Conservation (phyloP, 2,113 vertebrate species). For the Vulpes ferrilata region DNA sequence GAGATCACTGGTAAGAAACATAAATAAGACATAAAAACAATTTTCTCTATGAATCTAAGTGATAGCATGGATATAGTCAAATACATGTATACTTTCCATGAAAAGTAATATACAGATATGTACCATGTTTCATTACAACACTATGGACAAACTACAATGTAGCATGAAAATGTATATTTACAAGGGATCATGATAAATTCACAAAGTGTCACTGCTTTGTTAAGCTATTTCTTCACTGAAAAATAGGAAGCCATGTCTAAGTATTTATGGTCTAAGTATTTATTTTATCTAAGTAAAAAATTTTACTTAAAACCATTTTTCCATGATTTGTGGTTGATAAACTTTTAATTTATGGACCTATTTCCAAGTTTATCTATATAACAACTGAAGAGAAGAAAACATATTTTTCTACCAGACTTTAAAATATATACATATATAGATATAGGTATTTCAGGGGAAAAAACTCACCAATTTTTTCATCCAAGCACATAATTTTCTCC, state of each 20-base stretch:
- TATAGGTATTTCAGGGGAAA: background rate
- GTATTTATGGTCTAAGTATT: background rate
- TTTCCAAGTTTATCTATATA: slow-evolving; percentile 17
- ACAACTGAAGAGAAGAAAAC: slow-evolving; percentile 41
- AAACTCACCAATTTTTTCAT: slow-evolving; percentile 89
- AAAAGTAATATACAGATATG: slow-evolving; percentile 1
- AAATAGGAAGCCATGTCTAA: slow-evolving; percentile 55
- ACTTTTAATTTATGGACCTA: slow-evolving; percentile 9
- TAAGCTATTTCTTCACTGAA: slow-evolving; percentile 25
- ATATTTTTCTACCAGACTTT: background rate
- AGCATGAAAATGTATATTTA: slow-evolving; percentile 12
- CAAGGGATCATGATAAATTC: slow-evolving; percentile 49
- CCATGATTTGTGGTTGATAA: slow-evolving; percentile 11
- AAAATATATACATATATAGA: background rate
- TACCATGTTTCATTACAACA: background rate
- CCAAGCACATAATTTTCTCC: slow-evolving; percentile 88
- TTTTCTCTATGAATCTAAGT: slow-evolving; percentile 35
- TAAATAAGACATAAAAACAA: slow-evolving; percentile 38
- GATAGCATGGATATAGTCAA: slow-evolving; percentile 23
- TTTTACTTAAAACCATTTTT: slow-evolving; percentile 58
- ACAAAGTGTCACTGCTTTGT: background rate
- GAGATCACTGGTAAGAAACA: slow-evolving; percentile 43
- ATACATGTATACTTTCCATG: background rate
- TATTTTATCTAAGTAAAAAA: slow-evolving; percentile 11
- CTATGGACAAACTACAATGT: background rate